Base-by-base conservation (phyloP, 37 sponge, comb jelly and placozoan genomes). In the Haliclona indistincta region DNA sequence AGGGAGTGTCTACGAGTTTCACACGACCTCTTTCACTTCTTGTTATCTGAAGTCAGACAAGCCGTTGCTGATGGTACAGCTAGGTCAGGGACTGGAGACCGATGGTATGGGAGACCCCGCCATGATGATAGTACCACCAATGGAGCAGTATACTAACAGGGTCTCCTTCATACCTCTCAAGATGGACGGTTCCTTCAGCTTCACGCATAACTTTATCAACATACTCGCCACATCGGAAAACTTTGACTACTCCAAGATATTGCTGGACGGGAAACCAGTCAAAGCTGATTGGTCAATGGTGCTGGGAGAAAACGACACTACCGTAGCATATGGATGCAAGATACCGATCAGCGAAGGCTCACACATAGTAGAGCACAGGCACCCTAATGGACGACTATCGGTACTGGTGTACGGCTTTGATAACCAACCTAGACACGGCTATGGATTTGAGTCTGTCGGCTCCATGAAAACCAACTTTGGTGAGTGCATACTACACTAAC, bases 381-480 rank as follows among this genome's bases (percentile, higher is more conserved):
- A 54, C 28, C 42, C 56, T 52, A 36, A 54, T 54, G 73, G 73
- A 13, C 44, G 37, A 5, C 22, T 72, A 30, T 72, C 39, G 51
- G 73, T 72, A 38, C 44, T 36, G 20, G 73, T 54, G 32, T 72
- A 72, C 53, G 73, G 73, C 8, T 72, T 72, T 54, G 54, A 33
- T 54, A 19, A 51, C 2, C 29, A 13, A 32, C 51, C 26, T 8
- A 34, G 58, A 19, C 11, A 28, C 19, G 73, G 73, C 8, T 72
- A 72, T 54, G 35, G n/a, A n/a, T n/a, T n/a, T n/a, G n/a, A n/a
- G n/a, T n/a, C n/a, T n/a, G n/a, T n/a, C n/a, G n/a, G n/a, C n/a
- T n/a, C n/a, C n/a, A n/a, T n/a, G n/a, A n/a, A n/a, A n/a, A n/a
- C n/a, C n/a, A n/a, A n/a, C n/a, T n/a, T n/a, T n/a, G n/a, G n/a